Conservation (phyloP, 2,797 vertebrate species). For the Parambassis ranga region DNA sequence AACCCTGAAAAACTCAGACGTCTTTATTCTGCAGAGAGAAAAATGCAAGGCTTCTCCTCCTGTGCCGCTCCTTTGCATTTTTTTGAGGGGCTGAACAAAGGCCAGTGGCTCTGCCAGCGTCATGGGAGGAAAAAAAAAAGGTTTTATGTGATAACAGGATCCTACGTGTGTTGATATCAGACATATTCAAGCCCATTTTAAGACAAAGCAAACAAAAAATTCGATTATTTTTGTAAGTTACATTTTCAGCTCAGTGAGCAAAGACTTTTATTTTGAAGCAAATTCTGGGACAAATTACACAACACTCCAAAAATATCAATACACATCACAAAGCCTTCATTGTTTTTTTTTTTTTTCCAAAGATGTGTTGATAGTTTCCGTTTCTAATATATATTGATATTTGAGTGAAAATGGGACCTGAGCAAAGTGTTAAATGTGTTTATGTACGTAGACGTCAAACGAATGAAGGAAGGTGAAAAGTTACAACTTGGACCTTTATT, state of each 20-base stretch:
- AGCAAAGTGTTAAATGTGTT: slow-evolving; percentile 18
- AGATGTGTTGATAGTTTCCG: too few species aligned
- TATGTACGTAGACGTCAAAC: neutral
- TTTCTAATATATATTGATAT: too few species aligned
- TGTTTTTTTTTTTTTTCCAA: accelerated
- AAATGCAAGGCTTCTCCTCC: slow-evolving; percentile 9
- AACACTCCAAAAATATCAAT: slow-evolving; percentile 53
- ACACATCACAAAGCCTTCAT: slow-evolving; percentile 34
- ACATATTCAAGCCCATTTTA: too few species aligned
- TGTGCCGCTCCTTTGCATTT: slow-evolving; percentile 6
- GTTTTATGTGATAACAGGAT: slow-evolving; percentile 39
- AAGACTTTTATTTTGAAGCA: slow-evolving; percentile 34
- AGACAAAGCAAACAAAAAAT: slow-evolving; percentile 1
- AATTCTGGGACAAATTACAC: slow-evolving; percentile 46
- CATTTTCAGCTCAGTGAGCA: slow-evolving; percentile 40
- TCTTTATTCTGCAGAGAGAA: slow-evolving; percentile 22
- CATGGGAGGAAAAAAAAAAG: slow-evolving; percentile 27
- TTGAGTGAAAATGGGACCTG: slow-evolving; percentile 25
- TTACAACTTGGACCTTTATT: neutral
- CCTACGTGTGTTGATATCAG: too few species aligned
- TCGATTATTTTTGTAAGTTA: slow-evolving; percentile 4
- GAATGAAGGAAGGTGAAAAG: too few species aligned
- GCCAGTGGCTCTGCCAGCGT: neutral
- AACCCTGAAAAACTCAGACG: slow-evolving; percentile 13
- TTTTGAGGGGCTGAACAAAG: slow-evolving; percentile 22